Conservation (phyloP, 1,140 invertebrate genomes). For the Pararge aegeria region DNA sequence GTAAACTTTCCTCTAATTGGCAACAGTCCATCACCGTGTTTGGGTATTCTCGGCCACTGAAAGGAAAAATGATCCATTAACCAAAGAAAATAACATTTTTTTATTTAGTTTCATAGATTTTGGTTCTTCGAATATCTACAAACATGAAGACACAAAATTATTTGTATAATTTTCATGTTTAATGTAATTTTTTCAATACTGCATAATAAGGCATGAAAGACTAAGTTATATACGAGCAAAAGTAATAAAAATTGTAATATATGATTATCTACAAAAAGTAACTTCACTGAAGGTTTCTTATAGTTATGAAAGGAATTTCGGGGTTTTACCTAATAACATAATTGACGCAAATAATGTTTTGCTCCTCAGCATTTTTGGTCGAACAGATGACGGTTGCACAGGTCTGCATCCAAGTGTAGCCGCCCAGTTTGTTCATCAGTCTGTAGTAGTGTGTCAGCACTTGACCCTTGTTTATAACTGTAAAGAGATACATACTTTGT, state of each 20-base stretch:
- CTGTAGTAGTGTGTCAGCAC: constrained; percentile 97
- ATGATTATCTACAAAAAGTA: too few relatives aligned
- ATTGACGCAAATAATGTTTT: constrained; percentile 97
- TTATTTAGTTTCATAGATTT: too few relatives aligned
- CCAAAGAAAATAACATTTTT: too few relatives aligned
- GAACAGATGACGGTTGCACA: constrained; percentile 98
- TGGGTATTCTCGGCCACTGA: constrained; percentile 92
- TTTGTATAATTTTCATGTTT: too few relatives aligned
- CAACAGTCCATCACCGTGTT: constrained; percentile 95
- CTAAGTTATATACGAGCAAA: too few relatives aligned
- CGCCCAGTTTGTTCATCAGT: constrained; percentile 96
- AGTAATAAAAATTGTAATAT: too few relatives aligned
- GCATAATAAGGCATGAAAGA: too few relatives aligned
- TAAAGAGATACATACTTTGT: constrained; percentile 62
- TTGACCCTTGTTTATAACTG: constrained; percentile 98
- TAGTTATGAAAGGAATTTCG: too few relatives aligned
- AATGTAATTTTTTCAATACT: too few relatives aligned
- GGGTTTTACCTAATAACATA: constrained; percentile 93
- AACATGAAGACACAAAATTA: too few relatives aligned
- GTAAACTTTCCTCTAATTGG: constrained; percentile 90
- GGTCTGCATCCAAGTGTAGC: constrained; percentile 97
- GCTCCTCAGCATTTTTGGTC: constrained; percentile 96
- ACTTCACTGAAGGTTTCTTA: too few relatives aligned
- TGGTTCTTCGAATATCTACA: too few relatives aligned
- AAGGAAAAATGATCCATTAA: neutral